Base-by-base conservation (phyloP, 2,797 vertebrate species). In the Aplochiton taeniatus region DNA sequence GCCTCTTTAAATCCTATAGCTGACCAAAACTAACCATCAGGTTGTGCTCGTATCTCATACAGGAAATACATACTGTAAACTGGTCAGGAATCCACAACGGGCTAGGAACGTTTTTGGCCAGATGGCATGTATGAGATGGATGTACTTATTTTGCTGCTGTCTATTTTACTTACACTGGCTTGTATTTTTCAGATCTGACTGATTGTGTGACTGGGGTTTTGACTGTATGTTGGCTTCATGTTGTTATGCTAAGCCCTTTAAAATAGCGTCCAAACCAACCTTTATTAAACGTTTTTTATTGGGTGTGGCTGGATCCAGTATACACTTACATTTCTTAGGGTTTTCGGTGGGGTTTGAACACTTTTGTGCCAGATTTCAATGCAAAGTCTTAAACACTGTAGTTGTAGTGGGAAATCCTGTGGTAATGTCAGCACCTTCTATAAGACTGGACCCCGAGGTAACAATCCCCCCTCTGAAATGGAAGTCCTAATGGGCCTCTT, bases 301-400 rank as follows among this genome's bases (percentile, higher is more conserved):
- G 63, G 65, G 57, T 13, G 56, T 54, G 18, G 54, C 31, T 41
- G 11, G 63, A 67, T 42, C 69, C 70, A 31, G 61, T 70, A 58
- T 69, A 63, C 51, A 74, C 57, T 13, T 69, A 72, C 50, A 44
- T 12, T 51, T 19, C n/a, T 50, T 57, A 58, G 14, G 51, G 58
- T 66, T 70, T 57, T 42, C n/a, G n/a, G n/a, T n/a, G n/a, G n/a
- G n/a, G 49, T 80, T 76, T 82, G 49, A 88, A 65, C 66, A 51
- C 47, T 66, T 78, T 78, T 78, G 88, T 90, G 87, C 89, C 88
- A 90, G 88, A 88, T 72, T 72, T 87, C 78, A 78, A 84, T 86
- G 87, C 86, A 88, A 90, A 90, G 87, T 91, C 84, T 84, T 82
- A 82, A 77, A 89, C 88, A 89, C 87, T 90, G 89, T 86, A 82